phyloP scores from a whole-genome alignment of 2,113 vertebrate species.

The Eurypyga helias region DNA sequence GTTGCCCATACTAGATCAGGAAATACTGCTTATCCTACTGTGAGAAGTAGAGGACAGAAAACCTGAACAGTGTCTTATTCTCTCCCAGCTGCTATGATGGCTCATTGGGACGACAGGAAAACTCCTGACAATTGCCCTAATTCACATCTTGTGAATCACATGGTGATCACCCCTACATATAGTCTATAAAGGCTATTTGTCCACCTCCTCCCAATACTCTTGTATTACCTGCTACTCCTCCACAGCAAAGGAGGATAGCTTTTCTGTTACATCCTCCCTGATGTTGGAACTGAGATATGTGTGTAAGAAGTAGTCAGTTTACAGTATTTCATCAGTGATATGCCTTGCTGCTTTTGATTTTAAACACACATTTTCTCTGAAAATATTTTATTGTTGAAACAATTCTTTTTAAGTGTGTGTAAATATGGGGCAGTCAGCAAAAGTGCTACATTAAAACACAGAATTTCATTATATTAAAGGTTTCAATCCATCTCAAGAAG shows the following conservation, averaged over 20 bases:
- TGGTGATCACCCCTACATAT: background rate
- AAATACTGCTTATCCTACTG: background rate
- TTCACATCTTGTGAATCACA: too few relatives aligned
- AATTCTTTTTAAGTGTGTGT: fast-evolving
- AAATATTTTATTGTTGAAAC: background rate
- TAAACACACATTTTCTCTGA: background rate
- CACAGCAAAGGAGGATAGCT: background rate
- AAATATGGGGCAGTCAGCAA: background rate
- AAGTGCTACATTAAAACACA: background rate
- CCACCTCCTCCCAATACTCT: background rate
- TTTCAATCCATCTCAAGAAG: background rate
- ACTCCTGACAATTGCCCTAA: background rate
- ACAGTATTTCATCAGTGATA: background rate
- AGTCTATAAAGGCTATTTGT: background rate
- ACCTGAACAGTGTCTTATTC: background rate
- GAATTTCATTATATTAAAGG: background rate
- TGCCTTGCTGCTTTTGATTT: background rate
- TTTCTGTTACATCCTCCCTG: background rate
- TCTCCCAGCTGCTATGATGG: background rate
- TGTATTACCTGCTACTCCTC: background rate
- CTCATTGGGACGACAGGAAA: background rate
- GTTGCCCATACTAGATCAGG: background rate
- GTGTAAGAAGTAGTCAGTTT: background rate
- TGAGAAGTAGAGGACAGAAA: background rate
- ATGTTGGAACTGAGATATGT: background rate